These are phyloP conservation scores for Ophthalmolycus amberensis DNA, from an alignment of 2,113 vertebrate species.

Conservation along the genomic window DNA sequence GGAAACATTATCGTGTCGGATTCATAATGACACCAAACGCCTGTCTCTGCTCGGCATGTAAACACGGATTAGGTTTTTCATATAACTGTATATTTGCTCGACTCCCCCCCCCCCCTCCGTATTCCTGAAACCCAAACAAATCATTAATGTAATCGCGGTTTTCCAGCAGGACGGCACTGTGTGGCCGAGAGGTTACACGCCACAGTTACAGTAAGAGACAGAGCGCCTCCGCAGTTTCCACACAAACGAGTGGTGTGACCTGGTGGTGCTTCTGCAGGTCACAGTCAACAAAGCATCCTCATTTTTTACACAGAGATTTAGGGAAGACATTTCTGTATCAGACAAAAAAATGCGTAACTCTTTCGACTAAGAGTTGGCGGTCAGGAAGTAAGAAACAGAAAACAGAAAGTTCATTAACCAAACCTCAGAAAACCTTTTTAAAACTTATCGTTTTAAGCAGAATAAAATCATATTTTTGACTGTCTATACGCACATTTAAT, in stretches of 20 bases:
- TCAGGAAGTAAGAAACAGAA: not conserved
- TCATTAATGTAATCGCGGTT: constrained; percentile 69
- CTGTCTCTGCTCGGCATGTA: constrained; percentile 47
- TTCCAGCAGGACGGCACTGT: constrained; percentile 24
- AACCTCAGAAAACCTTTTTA: too few species aligned
- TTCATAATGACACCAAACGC: constrained; percentile 58
- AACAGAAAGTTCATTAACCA: not conserved
- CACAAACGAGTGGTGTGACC: constrained; percentile 38
- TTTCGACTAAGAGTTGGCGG: not conserved
- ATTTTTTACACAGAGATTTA: not conserved
- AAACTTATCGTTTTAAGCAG: not conserved
- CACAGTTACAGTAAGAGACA: constrained; percentile 26
- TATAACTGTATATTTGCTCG: constrained; percentile 35
- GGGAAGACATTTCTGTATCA: not conserved
- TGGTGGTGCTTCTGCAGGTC: constrained; percentile 10
- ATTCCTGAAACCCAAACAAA: constrained; percentile 73
- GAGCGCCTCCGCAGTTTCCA: constrained; percentile 1
- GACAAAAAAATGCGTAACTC: not conserved
- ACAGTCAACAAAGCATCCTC: not conserved
- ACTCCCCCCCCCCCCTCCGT: constrained; percentile 6
- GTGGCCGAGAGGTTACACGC: constrained; percentile 42
- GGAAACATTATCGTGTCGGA: constrained; percentile 62
- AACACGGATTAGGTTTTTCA: constrained; percentile 55
- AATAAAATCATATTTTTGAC: not conserved
- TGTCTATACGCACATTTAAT: not conserved